Percentiles rank a stretch among this genome's conserved stretches.
These are phyloP conservation scores for Drosophila rellima DNA, from an alignment of 2,888 invertebrate genomes.

Conservation along the genomic window DNA sequence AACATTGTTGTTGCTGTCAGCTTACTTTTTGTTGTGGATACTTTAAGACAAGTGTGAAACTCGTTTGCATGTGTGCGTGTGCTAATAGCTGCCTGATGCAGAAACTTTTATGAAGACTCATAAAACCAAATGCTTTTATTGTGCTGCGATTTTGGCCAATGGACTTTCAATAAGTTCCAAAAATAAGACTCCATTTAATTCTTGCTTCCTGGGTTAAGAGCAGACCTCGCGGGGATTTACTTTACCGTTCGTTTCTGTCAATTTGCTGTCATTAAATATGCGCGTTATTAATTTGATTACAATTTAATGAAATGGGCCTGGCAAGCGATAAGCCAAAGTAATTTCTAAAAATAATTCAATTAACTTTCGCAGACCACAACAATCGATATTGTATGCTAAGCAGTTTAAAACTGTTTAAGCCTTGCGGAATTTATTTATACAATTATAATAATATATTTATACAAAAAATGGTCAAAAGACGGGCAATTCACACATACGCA, in stretches of 20 bases:
- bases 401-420: too few species aligned
- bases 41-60: conserved; percentile 8
- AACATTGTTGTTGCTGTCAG: not conserved
- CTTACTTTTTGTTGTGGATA: not conserved
- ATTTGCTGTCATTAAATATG: conserved; percentile 25
- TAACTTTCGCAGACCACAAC: conserved; percentile 1
- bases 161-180: conserved; percentile 16
- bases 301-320: conserved; percentile 38
- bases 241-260: not conserved
- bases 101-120: conserved; percentile 32
- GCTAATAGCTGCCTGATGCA: conserved; percentile 18
- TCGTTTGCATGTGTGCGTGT: conserved; percentile 17
- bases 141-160: conserved; percentile 22
- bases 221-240: not conserved
- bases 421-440: not conserved
- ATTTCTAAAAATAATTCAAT: conserved; percentile 33
- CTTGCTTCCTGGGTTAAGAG: not conserved
- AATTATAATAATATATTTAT: conserved; percentile 6
- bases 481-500: conserved; percentile 50
- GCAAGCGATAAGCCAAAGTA: conserved; percentile 3
- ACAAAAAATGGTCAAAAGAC: too few species aligned
- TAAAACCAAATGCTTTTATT: conserved; percentile 30
- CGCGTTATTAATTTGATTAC: conserved; percentile 48
- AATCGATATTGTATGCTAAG: conserved; percentile 19
- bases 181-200: not conserved